Base-by-base conservation (phyloP, 2,888 invertebrate species). In the Chalcis sispes region DNA sequence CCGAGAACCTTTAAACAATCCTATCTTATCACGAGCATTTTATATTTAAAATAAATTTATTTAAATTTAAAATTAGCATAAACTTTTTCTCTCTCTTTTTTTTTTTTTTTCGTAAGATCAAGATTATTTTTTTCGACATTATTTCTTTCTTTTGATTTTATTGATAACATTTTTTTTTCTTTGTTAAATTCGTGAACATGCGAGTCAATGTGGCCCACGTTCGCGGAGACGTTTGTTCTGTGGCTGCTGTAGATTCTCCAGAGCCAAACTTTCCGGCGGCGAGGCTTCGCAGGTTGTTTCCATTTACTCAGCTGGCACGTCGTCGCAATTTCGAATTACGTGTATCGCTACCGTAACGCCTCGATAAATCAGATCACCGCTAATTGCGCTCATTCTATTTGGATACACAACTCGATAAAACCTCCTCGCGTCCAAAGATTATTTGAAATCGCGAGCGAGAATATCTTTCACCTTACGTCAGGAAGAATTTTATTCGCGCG, bases 261-360 rank as follows among this genome's bases (percentile, higher is more conserved):
- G 15, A 8, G 32, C 23, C 54, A 65, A 72, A 58, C 20, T 65
- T 66, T 58, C 36, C 27, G 42, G 65, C 40, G 54, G 36, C 56
- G 10, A 52, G n/a, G 13, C 23, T 48, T 20, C 1, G 15, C 52
- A 32, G 46, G 8, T 52, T 61, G 54, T 69, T 62, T 61, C 18
- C 48, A 69, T 74, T 69, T 74, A 59, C 48, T 62, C 69, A 74
- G 62, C 54, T 62, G 62, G 46, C 25, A 13, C 42, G 13, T 10
- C 18, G 20, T 15, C 15, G 7, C 29, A 4, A 58, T 58, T 56
- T 58, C 25, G 4, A 29, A 25, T 59, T 32, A 23, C 72, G 50
- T 56, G 32, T 23, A 27, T 27, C 13, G 48, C 65, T 72, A 66
- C 50, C 27, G 59, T 36, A 36, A n/a, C n/a, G n/a, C n/a, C 59